Conservation (phyloP, 2,113 vertebrate species). For the Ochotona princeps region DNA sequence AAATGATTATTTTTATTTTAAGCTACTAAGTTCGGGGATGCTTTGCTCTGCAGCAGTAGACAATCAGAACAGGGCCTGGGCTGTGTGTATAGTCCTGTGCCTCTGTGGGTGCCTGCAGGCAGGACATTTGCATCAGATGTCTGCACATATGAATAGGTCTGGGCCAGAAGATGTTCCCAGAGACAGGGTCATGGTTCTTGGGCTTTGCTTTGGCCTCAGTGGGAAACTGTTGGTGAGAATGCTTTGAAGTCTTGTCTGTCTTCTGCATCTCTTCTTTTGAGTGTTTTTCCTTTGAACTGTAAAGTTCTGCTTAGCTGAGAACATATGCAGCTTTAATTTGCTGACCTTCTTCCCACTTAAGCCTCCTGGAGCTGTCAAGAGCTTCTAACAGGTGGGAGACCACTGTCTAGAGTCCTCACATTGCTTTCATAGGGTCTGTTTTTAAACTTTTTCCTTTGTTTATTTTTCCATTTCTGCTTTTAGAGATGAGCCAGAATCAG, state of each 20-base stretch:
- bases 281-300: slow-evolving; percentile 65
- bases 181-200: slow-evolving; percentile 41
- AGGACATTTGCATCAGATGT: slow-evolving; percentile 45
- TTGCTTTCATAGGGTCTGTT: slow-evolving; percentile 4
- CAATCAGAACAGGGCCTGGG: background rate
- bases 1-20: slow-evolving; percentile 47
- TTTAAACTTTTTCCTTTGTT: background rate
- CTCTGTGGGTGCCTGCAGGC: background rate
- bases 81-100: background rate
- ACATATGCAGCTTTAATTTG: slow-evolving; percentile 65
- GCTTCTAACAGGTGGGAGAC: slow-evolving; percentile 24
- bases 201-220: slow-evolving; percentile 49
- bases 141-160: slow-evolving; percentile 35
- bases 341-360: slow-evolving; percentile 43
- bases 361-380: slow-evolving; percentile 22
- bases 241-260: slow-evolving; percentile 73
- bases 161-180: slow-evolving; percentile 36
- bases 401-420: background rate
- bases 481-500: slow-evolving; percentile 45
- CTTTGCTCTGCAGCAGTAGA: background rate
- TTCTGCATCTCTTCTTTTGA: slow-evolving; percentile 60
- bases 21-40: background rate
- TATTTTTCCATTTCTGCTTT: background rate
- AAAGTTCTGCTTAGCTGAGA: slow-evolving; percentile 59
- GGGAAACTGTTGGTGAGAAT: slow-evolving; percentile 55